Base-by-base conservation (phyloP, 2,888 invertebrate species). In the Acleris cristana region DNA sequence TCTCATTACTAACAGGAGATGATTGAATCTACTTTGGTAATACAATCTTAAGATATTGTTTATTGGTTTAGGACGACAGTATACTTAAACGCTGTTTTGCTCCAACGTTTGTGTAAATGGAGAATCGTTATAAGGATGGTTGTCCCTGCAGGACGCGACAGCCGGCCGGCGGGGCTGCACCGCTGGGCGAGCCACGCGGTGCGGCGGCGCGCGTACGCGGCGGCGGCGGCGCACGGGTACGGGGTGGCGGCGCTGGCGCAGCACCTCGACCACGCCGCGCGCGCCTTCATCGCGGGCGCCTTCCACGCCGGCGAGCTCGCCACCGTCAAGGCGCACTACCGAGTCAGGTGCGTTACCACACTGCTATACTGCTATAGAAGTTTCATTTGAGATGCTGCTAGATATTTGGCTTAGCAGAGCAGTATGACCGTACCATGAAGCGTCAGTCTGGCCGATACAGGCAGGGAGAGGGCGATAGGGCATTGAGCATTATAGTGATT, bases 221-320 rank as follows among this genome's bases (percentile, higher is more conserved):
- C 96, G 34, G 97, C 97, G 0, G 94, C 95, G 70, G 93, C 95
- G 64, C 95, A 96, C 75, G 95, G 95, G 1, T 98, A 97, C 90
- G 96, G 97, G 82, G 98, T 98, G 2, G 92, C 97, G n/a, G 98
- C 97, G 56, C 56, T 98, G 44, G 98, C 97, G 2, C 98, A 98
- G 83, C 96, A 96, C 82, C 88, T 98, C 61, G 98, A 98, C 86
- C 97, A 97, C 84, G 93, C 98, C 6, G 96, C 97, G 26, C 95
- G 96, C 79, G 96, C 96, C 70, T 97, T 98, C 86, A 87, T 98
- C 69, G 95, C 97, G 79, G 96, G 96, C 1, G 94, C 96, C 14
- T 96, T 98, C 81, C 96, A 97, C 80, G 96, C 95, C 75, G 97
- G 97, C n/a, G 93, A 95, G 67, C 86, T 98, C 65, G 91, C 95